These are phyloP conservation scores for Rhodeus uyekii DNA, from an alignment of 2,797 vertebrate genomes.

Conservation along the genomic window DNA sequence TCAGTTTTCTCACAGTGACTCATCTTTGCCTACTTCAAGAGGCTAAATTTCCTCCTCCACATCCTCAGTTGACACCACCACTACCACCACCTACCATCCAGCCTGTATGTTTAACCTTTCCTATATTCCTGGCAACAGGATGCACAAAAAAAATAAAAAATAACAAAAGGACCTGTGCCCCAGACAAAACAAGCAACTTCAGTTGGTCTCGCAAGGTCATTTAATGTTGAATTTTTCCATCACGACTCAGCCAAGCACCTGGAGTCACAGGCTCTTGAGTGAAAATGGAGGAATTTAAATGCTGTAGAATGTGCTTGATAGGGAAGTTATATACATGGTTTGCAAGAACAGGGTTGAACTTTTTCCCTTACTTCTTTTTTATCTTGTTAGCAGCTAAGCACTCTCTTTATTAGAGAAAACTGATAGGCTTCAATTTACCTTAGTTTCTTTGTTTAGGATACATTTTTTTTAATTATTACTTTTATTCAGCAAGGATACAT, in stretches of 20 bases:
- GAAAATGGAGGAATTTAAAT: conserved; percentile 31
- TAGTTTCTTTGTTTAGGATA: no score
- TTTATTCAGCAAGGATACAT: no score
- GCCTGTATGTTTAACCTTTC: conserved; percentile 43
- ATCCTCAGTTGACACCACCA: conserved; percentile 39
- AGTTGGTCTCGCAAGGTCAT: conserved; percentile 9
- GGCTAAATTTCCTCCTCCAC: conserved; percentile 45
- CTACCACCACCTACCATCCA: conserved; percentile 19
- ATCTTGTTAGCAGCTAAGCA: no score
- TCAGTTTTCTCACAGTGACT: conserved; percentile 48
- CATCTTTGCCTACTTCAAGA: conserved; percentile 46
- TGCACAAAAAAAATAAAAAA: no score
- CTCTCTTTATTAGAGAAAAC: no score
- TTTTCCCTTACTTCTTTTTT: neutral
- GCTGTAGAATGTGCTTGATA: neutral
- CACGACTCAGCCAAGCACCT: neutral
- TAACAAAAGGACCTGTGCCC: conserved; percentile 18
- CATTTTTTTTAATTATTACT: no score
- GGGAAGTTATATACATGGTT: conserved; percentile 21
- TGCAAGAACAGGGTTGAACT: neutral
- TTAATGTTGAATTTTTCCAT: conserved; percentile 31
- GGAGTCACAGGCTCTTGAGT: conserved; percentile 45
- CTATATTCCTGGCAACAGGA: conserved; percentile 28
- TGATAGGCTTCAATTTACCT: no score
- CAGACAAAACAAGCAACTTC: conserved; percentile 28